Evolutionary conservation across 1,140 invertebrate species (phyloP), one percentile per base, ranked within the genome.

Genomic region (Sinonovacula constricta): DNA sequence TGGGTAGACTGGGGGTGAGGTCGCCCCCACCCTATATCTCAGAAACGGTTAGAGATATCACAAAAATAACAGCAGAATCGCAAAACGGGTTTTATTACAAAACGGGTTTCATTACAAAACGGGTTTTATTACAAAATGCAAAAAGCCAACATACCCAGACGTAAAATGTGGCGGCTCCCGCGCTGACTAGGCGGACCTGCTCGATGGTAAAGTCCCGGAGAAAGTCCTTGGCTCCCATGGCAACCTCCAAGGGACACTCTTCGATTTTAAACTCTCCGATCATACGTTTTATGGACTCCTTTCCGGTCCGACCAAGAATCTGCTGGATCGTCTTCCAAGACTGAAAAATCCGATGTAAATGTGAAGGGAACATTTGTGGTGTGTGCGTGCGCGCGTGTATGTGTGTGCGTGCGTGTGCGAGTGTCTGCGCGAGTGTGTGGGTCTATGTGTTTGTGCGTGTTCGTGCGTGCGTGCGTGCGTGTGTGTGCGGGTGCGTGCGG

Each of bases 101-200:
- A n/a, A n/a, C n/a, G n/a, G n/a, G n/a, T n/a, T n/a, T n/a, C n/a
- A n/a, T n/a, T n/a, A n/a, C n/a, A n/a, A n/a, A n/a, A n/a, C n/a
- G n/a, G n/a, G n/a, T n/a, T n/a, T n/a, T n/a, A n/a, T n/a, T n/a
- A n/a, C n/a, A n/a, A n/a, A n/a, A n/a, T n/a, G n/a, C n/a, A n/a
- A n/a, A n/a, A n/a, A 31, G 12, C 14, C 12, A n/a, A 83, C 84
- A 79, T 79, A 89, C 88, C 88, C 88, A 89, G 31, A 88, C 83
- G 62, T 83, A 89, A 63, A 89, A 89, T 0, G 87, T 85, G 0
- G 87, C 88, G 28, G 85, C 86, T 34, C 86, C 86, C n/a, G 86
- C 81, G 45, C 86, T 88, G 66, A 85, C 85, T 49, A 83, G 84
- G 2, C 85, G 77, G 15, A 87, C 81, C 59, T 88, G 84, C 22